Evolutionary conservation across 2,888 invertebrate species (phyloP).

Genomic region (Subacronicta megacephala): DNA sequence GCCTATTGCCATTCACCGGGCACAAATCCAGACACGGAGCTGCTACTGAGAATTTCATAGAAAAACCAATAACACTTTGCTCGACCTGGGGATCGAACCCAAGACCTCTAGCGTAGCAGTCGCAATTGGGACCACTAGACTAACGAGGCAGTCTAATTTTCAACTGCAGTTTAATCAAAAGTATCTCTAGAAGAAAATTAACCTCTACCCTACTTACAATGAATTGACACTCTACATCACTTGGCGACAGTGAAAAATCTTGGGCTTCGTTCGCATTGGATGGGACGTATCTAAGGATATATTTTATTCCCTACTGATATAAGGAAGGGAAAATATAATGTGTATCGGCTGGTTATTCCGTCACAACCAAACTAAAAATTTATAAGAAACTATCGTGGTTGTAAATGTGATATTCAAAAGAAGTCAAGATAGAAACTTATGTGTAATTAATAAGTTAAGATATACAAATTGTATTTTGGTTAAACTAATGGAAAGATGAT

Average conservation of each 20-base stretch:
- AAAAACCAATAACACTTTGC: no score
- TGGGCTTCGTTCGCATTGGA: conserved; percentile 9
- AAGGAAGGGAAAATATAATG: neutral
- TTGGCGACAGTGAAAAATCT: conserved; percentile 37
- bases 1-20: no score
- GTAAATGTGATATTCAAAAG: conserved; percentile 2
- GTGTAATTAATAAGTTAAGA: no score
- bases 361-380: neutral
- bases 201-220: conserved; percentile 8
- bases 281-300: conserved; percentile 5
- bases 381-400: neutral
- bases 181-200: conserved; percentile 21
- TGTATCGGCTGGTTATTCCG: neutral
- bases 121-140: no score
- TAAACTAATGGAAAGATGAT: no score
- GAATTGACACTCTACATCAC: conserved; percentile 36
- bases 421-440: no score
- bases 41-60: no score
- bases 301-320: conserved; percentile 12
- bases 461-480: no score
- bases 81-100: no score
- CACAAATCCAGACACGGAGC: no score
- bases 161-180: conserved; percentile 6
- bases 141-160: no score
- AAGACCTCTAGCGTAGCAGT: no score